These are phyloP conservation scores for Drosophila pullipes DNA, from an alignment of 2,888 invertebrate genomes.

Conservation along the genomic window DNA sequence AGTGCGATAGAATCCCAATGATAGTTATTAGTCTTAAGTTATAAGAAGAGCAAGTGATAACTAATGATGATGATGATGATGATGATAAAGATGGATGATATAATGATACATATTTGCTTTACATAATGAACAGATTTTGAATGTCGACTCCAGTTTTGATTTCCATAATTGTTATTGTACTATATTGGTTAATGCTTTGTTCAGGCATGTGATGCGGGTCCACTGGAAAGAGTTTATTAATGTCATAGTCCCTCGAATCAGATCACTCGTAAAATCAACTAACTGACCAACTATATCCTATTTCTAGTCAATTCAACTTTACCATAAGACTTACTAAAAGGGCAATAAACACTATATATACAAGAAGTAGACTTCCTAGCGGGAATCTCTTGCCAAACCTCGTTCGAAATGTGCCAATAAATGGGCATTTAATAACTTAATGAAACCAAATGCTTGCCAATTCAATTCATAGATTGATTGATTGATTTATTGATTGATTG, in stretches of 20 bases:
- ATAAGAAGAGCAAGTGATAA: conserved; percentile 79
- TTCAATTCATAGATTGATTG: neutral
- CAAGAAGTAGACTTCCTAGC: conserved; percentile 9
- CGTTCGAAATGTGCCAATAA: conserved; percentile 22
- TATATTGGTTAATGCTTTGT: conserved; percentile 31
- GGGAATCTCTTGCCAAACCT: conserved; percentile 45
- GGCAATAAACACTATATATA: conserved; percentile 14
- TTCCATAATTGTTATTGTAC: conserved; percentile 24
- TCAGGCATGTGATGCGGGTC: conserved; percentile 28
- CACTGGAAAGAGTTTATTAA: neutral
- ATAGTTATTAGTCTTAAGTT: conserved; percentile 73
- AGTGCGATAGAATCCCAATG: conserved; percentile 76
- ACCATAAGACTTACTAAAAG: conserved; percentile 38
- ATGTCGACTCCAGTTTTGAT: conserved; percentile 22
- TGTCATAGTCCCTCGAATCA: conserved; percentile 21
- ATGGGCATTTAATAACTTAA: conserved; percentile 21
- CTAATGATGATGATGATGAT: conserved; percentile 48
- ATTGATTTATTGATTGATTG: neutral
- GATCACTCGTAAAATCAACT: conserved; percentile 5
- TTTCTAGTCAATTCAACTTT: conserved; percentile 64
- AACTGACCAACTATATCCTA: conserved; percentile 41
- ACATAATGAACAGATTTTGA: conserved; percentile 50
- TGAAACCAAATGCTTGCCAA: conserved; percentile 17
- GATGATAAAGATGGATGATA: conserved; percentile 8
- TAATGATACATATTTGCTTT: conserved; percentile 13